A percentile compares a stretch with the other conserved stretches of the same genome.
Evolutionary conservation across 2,113 vertebrate species (phyloP).

Genomic region (Nymphicus hollandicus): DNA sequence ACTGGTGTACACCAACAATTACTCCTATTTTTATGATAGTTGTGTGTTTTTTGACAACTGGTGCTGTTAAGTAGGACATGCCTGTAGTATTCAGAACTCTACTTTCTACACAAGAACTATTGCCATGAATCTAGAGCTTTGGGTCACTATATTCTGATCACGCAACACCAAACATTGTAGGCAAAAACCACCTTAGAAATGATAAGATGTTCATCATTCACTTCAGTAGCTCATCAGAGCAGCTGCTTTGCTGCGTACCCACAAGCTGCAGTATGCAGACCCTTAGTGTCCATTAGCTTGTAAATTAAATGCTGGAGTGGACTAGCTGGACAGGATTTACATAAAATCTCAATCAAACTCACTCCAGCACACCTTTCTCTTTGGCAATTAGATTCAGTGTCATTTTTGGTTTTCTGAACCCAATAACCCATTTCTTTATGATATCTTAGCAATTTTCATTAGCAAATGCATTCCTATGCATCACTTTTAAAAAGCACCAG

Average conservation of each 20-base stretch:
- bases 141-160: background rate
- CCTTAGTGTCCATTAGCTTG: constrained; percentile 4
- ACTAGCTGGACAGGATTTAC: constrained; percentile 29
- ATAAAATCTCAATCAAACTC: constrained; percentile 49
- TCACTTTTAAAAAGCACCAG: constrained; percentile 38
- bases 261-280: background rate
- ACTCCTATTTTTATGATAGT: background rate
- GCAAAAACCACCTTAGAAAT: background rate
- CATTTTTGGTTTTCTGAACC: constrained; percentile 39
- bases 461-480: constrained; percentile 48
- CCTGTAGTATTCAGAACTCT: background rate
- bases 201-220: background rate
- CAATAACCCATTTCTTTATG: constrained; percentile 41
- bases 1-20: background rate
- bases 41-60: background rate
- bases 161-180: background rate
- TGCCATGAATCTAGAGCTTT: background rate
- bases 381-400: constrained; percentile 13
- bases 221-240: background rate
- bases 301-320: constrained; percentile 30
- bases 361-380: constrained; percentile 5
- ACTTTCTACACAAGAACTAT: background rate
- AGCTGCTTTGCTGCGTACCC: background rate
- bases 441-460: constrained; percentile 54
- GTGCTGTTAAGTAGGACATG: background rate